A percentile compares a stretch with the other conserved stretches of the same genome.
These are phyloP conservation scores for Zalophus californianus DNA, from an alignment of 2,797 vertebrate genomes.

Conservation along the genomic window DNA sequence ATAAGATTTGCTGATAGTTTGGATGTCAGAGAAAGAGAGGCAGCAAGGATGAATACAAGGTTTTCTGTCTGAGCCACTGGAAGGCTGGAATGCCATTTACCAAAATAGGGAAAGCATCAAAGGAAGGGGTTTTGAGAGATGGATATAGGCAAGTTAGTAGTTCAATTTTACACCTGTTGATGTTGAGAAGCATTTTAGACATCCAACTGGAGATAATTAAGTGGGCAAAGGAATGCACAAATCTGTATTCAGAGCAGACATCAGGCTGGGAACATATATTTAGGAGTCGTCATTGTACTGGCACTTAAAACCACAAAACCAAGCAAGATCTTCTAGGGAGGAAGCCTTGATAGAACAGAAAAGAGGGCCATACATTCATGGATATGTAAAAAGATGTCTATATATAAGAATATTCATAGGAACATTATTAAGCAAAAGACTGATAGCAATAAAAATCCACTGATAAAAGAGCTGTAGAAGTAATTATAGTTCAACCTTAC, in stretches of 20 bases:
- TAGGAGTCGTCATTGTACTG: neutral
- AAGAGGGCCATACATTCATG: neutral
- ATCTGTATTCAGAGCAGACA: neutral
- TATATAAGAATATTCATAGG: neutral
- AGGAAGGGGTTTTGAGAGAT: neutral
- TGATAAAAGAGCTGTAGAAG: neutral
- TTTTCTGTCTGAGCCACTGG: neutral
- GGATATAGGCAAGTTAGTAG: neutral
- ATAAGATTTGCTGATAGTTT: neutral
- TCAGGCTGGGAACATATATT: neutral
- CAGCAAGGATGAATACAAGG: neutral
- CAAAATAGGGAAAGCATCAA: neutral
- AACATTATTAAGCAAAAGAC: neutral
- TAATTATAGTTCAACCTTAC: neutral
- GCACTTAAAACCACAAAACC: neutral
- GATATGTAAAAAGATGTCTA: neutral
- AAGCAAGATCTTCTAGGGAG: neutral
- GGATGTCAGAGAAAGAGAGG: neutral
- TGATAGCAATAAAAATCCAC: neutral
- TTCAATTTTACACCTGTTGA: neutral
- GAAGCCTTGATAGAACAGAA: neutral
- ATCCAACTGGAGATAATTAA: neutral
- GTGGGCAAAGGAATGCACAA: neutral
- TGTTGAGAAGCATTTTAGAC: neutral
- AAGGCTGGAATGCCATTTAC: neutral